Percentiles rank a stretch among this genome's conserved stretches.
Evolutionary conservation across 2,797 vertebrate species (phyloP).

Genomic region (Denticeps clupeoides): DNA sequence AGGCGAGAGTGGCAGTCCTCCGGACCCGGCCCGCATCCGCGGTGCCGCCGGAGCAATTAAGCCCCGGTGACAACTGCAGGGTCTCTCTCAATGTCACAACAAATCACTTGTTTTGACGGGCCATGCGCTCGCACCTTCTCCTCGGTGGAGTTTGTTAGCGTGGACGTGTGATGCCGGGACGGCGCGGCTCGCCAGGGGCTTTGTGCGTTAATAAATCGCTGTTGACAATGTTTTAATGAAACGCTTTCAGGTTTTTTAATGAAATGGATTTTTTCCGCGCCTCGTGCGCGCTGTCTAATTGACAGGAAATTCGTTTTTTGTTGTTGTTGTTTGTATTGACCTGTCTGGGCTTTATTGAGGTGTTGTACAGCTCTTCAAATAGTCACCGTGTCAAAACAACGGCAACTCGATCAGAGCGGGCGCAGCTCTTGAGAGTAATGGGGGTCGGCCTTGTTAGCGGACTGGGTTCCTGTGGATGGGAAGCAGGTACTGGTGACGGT

Average conservation of each 20-base stretch:
- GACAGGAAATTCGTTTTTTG: not conserved
- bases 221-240: not conserved
- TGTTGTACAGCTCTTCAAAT: not conserved
- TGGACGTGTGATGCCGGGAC: too few species aligned
- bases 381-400: constrained; percentile 4
- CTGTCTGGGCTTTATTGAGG: not conserved
- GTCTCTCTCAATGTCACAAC: constrained; percentile 56
- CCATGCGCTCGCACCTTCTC: constrained; percentile 47
- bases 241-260: not conserved
- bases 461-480: constrained; percentile 12
- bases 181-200: too few species aligned
- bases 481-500: not conserved
- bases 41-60: constrained; percentile 62
- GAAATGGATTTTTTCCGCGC: not conserved
- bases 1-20: constrained; percentile 66
- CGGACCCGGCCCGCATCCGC: constrained; percentile 46
- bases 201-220: not conserved
- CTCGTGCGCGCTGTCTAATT: not conserved
- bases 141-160: constrained; percentile 2
- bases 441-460: constrained; percentile 16
- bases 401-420: too few species aligned
- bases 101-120: constrained; percentile 56
- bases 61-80: constrained; percentile 45
- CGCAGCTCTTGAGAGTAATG: constrained; percentile 15
- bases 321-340: not conserved